Base-by-base conservation (phyloP, 2,797 vertebrate genomes). In the Limnodromus scolopaceus region DNA sequence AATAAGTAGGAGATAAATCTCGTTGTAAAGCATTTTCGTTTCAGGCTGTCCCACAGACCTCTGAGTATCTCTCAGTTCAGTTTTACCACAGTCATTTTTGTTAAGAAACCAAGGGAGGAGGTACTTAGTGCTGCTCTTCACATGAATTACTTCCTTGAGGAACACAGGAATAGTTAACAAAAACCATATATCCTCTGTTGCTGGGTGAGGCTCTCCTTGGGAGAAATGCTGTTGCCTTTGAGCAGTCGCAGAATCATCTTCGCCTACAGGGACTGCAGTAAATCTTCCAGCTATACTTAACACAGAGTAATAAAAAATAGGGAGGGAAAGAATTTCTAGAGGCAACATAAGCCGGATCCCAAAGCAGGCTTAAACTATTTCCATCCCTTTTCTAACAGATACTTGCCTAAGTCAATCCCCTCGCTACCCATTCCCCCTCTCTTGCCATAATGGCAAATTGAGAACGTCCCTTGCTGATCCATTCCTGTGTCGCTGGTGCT, bases 391-490 rank as follows among this genome's bases (percentile, higher is more conserved):
- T 41, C 61, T 75, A 20, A 7, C 24, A 77, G 58, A 13, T 6
- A 7, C 5, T 53, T 55, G 24, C 48, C 45, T 32, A 7, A 27
- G 4, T 9, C 17, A 11, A 34, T 69, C 20, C 23, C 32, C 18
- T 38, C 13, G 34, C 27, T 82, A 58, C 11, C 30, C 36, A 3
- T 78, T 46, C n/a, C 60, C 30, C 15, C 23, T 30, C 24, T 16
- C 2, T 22, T 28, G 57, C 30, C 16, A 1, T 22, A 18, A 8
- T 3, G 30, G 48, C 13, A 45, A 32, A 48, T 3, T n/a, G 15
- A 48, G 39, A 78, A 10, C 0, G 1, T 48, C 30, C 45, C 1
- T 0, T 10, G 18, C 6, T 48, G 48, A 58, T 58, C 55, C 28
- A 3, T 15, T 36, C n/a, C 80, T 27, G 7, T 20, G 70, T 76